Evolutionary conservation across 1,140 invertebrate species (phyloP).

Genomic region (Schlechtendalia chinensis): DNA sequence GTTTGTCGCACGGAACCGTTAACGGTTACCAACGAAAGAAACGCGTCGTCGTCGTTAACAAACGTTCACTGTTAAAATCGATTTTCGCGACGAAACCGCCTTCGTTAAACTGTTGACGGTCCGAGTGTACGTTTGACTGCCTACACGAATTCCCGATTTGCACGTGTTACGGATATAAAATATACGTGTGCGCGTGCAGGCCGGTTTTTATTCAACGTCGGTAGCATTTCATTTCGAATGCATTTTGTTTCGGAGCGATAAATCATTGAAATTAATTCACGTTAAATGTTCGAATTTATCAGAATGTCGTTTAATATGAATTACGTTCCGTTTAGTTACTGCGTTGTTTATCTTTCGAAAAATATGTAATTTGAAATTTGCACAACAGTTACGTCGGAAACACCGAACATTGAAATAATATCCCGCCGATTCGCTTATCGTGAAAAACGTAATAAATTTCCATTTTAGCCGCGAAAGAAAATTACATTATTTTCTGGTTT

Average conservation of each 20-base stretch:
- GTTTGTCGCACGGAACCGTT: no score
- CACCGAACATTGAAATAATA: not conserved
- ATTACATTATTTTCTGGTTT: not conserved
- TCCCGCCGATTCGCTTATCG: not conserved
- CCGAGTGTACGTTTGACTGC: not conserved
- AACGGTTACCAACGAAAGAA: not conserved
- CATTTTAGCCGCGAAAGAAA: not conserved
- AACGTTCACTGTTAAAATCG: not conserved
- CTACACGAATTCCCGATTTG: not conserved
- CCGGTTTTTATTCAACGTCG: not conserved
- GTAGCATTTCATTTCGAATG: not conserved
- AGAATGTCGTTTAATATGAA: not conserved
- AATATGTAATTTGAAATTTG: not conserved
- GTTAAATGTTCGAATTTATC: not conserved
- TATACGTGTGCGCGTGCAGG: no score
- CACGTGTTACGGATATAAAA: no score
- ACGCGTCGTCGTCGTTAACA: no score
- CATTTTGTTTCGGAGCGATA: not conserved
- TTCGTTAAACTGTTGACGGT: not conserved
- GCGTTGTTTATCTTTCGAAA: not conserved
- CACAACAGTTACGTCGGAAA: not conserved
- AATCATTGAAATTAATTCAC: conserved; percentile 6
- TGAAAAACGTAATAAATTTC: not conserved
- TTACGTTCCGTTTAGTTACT: not conserved
- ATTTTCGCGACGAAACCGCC: not conserved